Evolutionary conservation across 2,113 vertebrate species (phyloP).

Genomic region (Equus quagga): DNA sequence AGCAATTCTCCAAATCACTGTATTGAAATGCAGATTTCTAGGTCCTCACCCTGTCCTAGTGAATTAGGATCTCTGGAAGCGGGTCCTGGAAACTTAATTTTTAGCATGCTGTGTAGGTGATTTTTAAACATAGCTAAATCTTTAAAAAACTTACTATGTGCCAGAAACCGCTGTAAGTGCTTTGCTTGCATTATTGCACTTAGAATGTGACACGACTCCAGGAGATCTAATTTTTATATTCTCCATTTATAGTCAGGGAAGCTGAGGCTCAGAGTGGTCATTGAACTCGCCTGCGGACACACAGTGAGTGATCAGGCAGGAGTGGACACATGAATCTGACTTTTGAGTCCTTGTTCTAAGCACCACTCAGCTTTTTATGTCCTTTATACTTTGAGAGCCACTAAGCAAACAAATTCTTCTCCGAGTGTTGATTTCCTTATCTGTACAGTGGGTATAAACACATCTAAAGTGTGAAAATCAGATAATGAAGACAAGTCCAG

Average conservation of each 20-base stretch:
- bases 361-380: neutral
- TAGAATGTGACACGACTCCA: neutral
- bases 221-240: neutral
- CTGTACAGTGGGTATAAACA: neutral
- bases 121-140: neutral
- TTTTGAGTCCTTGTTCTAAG: neutral
- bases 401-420: neutral
- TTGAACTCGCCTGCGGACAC: fast-evolving
- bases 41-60: neutral
- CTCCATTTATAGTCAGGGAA: neutral
- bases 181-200: neutral
- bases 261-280: neutral
- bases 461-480: neutral
- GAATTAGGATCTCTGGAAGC: neutral
- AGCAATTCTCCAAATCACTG: neutral
- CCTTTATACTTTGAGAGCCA: neutral
- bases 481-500: too few species aligned
- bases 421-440: neutral
- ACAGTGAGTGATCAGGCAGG: neutral
- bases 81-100: neutral
- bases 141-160: neutral
- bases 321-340: fast-evolving
- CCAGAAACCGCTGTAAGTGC: neutral
- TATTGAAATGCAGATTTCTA: neutral
- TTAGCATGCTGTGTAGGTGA: neutral